Percentiles rank a stretch among this genome's conserved stretches.
These are phyloP conservation scores for Ostrea edulis DNA, from an alignment of 1,140 invertebrate species.

Conservation along the genomic window DNA sequence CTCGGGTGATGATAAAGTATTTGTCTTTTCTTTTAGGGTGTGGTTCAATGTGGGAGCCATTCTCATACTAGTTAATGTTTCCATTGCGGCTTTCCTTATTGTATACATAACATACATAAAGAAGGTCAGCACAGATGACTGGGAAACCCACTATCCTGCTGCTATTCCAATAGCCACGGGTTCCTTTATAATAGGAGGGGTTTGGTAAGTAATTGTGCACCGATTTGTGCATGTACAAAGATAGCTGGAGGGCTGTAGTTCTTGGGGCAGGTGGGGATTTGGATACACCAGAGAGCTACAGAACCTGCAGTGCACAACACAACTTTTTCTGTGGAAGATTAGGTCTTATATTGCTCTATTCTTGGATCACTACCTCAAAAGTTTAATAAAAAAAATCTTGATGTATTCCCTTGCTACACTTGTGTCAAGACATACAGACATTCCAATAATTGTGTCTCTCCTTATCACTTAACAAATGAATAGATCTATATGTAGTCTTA, in stretches of 20 bases:
- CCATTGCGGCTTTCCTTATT: constrained; percentile 74
- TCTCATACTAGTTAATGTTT: constrained; percentile 70
- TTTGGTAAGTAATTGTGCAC: constrained; percentile 70
- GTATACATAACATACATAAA: constrained; percentile 74
- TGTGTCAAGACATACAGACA: no score
- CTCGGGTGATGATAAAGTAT: neutral
- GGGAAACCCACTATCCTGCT: constrained; percentile 75
- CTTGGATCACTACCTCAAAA: no score
- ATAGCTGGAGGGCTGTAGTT: neutral
- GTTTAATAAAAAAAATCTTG: no score
- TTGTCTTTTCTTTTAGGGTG: constrained; percentile 62
- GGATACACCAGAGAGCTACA: neutral
- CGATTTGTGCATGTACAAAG: neutral
- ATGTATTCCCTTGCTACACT: no score
- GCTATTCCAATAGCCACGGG: constrained; percentile 77
- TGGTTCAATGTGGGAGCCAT: constrained; percentile 74
- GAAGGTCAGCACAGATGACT: constrained; percentile 76
- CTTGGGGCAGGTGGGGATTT: no score
- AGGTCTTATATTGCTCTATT: no score
- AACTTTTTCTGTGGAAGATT: no score
- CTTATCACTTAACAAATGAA: no score
- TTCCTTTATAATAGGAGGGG: constrained; percentile 71
- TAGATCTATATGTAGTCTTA: no score
- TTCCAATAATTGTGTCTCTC: no score
- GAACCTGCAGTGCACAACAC: no score